phyloP scores from a whole-genome alignment of 2,888 invertebrate species.

The Eupithecia inturbata region DNA sequence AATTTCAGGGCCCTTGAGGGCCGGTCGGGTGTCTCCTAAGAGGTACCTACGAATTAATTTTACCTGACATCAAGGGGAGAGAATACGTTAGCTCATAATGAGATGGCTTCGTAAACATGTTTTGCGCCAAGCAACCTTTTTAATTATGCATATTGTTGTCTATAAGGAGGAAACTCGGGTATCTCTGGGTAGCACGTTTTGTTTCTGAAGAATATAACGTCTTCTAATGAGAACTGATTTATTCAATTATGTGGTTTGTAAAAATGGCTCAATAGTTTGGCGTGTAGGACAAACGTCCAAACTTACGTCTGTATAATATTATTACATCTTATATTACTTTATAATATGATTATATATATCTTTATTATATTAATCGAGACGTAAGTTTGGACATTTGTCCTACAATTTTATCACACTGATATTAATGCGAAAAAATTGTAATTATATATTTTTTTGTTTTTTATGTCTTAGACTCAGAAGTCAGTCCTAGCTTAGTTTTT shows the following conservation, averaged over 20 bases:
- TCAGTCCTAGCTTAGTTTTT: neutral
- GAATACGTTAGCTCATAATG: constrained; percentile 72
- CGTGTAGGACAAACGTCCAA: neutral
- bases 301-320: neutral
- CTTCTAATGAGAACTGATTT: neutral
- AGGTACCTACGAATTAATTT: constrained; percentile 79
- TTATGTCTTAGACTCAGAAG: no score
- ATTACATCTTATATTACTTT: no score
- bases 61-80: constrained; percentile 72
- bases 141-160: constrained; percentile 57
- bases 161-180: constrained; percentile 21
- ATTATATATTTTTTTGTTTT: neutral
- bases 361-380: no score
- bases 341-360: no score
- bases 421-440: neutral
- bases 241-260: neutral
- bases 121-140: constrained; percentile 53
- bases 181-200: neutral
- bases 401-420: no score
- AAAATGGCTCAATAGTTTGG: neutral
- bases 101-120: constrained; percentile 66
- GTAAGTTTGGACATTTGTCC: no score
- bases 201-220: neutral
- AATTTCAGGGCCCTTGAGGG: constrained; percentile 69
- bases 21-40: constrained; percentile 69